A percentile compares a stretch with the other conserved stretches of the same genome.
phyloP scores from a whole-genome alignment of 2,797 vertebrate species.

The Carapus acus region DNA sequence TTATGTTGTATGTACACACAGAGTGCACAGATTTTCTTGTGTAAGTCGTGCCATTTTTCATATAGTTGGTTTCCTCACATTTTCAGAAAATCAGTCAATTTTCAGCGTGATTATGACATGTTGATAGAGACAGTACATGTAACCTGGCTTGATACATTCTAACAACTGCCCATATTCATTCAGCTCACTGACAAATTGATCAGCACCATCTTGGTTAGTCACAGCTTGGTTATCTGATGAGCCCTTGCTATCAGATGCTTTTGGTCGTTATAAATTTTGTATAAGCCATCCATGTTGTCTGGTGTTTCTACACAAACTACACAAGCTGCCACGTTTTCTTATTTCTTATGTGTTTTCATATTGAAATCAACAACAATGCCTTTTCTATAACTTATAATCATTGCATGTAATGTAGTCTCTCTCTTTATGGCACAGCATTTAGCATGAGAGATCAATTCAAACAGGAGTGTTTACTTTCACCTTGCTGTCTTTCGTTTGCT shows the following conservation, averaged over 20 bases:
- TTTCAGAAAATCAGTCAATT: conserved; percentile 20
- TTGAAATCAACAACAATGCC: too few relatives aligned
- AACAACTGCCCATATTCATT: background rate
- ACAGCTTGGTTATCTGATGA: background rate
- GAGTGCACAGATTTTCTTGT: too few relatives aligned
- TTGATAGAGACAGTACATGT: conserved; percentile 20
- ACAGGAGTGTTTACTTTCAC: background rate
- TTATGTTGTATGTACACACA: too few relatives aligned
- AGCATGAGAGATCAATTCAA: background rate
- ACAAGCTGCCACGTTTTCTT: too few relatives aligned
- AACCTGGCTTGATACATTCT: conserved; percentile 27
- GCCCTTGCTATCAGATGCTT: background rate
- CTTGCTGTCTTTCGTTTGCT: background rate
- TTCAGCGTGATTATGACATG: conserved; percentile 16
- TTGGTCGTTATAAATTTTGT: too few relatives aligned
- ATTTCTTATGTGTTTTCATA: too few relatives aligned
- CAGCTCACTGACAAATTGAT: background rate
- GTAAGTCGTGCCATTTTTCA: too few relatives aligned
- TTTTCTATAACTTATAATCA: too few relatives aligned
- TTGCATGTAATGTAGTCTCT: too few relatives aligned
- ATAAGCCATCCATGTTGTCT: background rate
- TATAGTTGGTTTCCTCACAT: conserved; percentile 10
- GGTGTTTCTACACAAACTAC: background rate
- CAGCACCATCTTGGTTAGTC: background rate
- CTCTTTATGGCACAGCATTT: background rate